phyloP scores from a whole-genome alignment of 2,888 invertebrate species.

The Osmoderma eremita region DNA sequence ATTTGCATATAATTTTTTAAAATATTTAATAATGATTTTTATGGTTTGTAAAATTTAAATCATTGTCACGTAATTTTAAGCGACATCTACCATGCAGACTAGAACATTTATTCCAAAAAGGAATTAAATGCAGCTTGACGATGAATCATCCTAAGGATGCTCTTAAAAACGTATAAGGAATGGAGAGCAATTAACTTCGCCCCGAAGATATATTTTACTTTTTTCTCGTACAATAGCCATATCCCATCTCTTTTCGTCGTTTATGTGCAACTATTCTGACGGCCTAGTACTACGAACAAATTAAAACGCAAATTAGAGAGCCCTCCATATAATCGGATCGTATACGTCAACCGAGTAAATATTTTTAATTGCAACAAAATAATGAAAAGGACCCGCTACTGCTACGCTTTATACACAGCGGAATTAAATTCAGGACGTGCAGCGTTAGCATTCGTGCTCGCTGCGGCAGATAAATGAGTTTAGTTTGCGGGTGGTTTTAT shows the following conservation, averaged over 20 bases:
- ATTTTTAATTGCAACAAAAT: constrained; percentile 42
- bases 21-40: too few relatives aligned
- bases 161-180: constrained; percentile 35
- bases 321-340: constrained; percentile 23
- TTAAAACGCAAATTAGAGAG: constrained; percentile 40
- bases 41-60: too few relatives aligned
- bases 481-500: not conserved
- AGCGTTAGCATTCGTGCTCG: too few relatives aligned
- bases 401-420: constrained; percentile 19
- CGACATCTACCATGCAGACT: too few relatives aligned
- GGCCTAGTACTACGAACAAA: constrained; percentile 29
- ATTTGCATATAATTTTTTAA: too few relatives aligned
- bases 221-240: constrained; percentile 3
- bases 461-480: constrained; percentile 12
- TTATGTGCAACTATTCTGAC: constrained; percentile 9
- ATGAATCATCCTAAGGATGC: constrained; percentile 9
- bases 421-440: constrained; percentile 27
- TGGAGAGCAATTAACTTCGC: constrained; percentile 38
- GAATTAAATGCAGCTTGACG: constrained; percentile 14
- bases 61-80: too few relatives aligned
- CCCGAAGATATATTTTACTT: constrained; percentile 23
- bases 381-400: constrained; percentile 29
- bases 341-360: constrained; percentile 40
- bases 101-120: not conserved
- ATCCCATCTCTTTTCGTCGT: constrained; percentile 14